Conservation (phyloP, 2,113 vertebrate species). For the Sprattus sprattus region DNA sequence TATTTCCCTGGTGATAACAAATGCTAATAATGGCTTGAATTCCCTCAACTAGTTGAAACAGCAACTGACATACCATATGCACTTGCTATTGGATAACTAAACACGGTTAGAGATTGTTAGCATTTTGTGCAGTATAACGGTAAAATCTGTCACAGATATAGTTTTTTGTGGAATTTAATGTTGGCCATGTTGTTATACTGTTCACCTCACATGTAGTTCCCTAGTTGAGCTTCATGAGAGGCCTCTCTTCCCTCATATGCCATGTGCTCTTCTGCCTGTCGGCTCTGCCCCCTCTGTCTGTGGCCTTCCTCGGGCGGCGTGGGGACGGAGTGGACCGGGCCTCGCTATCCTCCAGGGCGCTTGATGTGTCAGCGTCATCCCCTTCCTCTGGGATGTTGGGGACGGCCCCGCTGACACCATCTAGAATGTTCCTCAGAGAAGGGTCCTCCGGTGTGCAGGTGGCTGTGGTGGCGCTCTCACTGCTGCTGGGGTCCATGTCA, state of each 20-base stretch:
- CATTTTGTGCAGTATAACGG: background rate
- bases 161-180: background rate
- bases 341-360: slow-evolving; percentile 2
- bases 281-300: background rate
- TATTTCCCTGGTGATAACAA: background rate
- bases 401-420: background rate
- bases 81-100: background rate
- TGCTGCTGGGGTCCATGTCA: slow-evolving; percentile 79
- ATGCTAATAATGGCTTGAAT: background rate
- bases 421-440: background rate
- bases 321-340: background rate
- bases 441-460: background rate
- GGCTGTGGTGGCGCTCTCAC: background rate
- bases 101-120: background rate
- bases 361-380: background rate
- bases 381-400: background rate
- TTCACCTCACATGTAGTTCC: background rate
- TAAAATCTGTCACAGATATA: background rate
- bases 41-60: background rate
- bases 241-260: slow-evolving; percentile 3
- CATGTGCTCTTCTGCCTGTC: background rate
- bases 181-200: background rate
- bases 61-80: background rate
- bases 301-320: background rate
- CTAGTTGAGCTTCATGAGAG: slow-evolving; percentile 5